Conservation (phyloP, 2,888 invertebrate species). For the Melanargia galathea region DNA sequence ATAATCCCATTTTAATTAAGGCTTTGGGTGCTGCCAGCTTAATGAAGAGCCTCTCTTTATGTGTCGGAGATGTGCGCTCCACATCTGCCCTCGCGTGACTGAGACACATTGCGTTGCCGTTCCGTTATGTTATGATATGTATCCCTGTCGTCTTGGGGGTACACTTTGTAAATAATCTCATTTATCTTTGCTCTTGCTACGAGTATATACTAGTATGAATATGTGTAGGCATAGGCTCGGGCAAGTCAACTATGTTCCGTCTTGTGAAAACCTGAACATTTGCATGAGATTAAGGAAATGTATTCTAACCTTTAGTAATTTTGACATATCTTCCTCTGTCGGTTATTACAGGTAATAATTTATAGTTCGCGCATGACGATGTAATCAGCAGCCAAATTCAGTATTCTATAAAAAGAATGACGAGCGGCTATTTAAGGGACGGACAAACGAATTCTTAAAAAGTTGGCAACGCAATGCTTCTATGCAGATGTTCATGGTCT, state of each 20-base stretch:
- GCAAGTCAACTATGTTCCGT: neutral
- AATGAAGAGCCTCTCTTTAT: constrained; percentile 58
- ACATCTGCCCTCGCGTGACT: neutral
- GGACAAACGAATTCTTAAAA: too few relatives aligned
- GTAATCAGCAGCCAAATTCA: too few relatives aligned
- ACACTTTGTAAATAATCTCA: constrained; percentile 1
- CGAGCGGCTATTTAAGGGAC: too few relatives aligned
- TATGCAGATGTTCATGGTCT: too few relatives aligned
- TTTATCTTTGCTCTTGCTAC: neutral
- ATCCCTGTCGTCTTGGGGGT: neutral
- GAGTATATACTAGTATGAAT: neutral
- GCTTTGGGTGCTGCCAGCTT: constrained; percentile 60
- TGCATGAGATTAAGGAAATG: too few relatives aligned
- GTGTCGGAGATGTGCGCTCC: constrained; percentile 24
- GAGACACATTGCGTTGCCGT: neutral
- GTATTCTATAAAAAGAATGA: too few relatives aligned
- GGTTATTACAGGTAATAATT: too few relatives aligned
- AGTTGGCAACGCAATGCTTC: too few relatives aligned
- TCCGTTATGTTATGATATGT: neutral
- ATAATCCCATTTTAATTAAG: constrained; percentile 76
- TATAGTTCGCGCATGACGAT: too few relatives aligned
- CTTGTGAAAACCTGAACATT: too few relatives aligned
- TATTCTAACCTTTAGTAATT: too few relatives aligned
- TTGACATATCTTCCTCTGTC: too few relatives aligned
- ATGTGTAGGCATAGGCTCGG: neutral